Evolutionary conservation across 1,140 invertebrate genomes (phyloP), one percentile per base, ranked within the genome.

Genomic region (Euschistus heros): DNA sequence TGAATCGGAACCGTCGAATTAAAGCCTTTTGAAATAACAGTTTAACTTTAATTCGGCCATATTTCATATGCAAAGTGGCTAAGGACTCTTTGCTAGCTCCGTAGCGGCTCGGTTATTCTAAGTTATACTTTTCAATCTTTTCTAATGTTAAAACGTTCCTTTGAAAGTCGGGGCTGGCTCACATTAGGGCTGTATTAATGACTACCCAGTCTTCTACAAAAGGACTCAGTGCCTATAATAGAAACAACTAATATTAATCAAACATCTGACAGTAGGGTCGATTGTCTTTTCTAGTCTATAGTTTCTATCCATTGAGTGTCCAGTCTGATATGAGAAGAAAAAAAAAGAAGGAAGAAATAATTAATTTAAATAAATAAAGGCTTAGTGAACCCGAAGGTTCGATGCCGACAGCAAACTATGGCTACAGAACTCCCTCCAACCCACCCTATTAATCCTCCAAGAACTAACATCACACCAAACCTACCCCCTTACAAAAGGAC

Each of bases 21-120:
- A 57, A 57, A 57, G 54, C 54, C 54, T 57, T 57, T 57, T 57
- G 54, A 57, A 57, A 57, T 26, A 57, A 57, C 54, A 57, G 54
- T 57, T 57, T 57, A 57, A 57, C 18, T 57, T 57, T 57, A 57
- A 57, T 27, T 57, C 24, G 24, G 24, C 18, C 54, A 57, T 57
- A 57, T 57, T 57, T 57, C 54, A 57, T 57, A 57, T 57, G 54
- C 54, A 57, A 57, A 57, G 54, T 6, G 54, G 20, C 18, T 22
- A 37, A 37, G 33, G 10, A 18, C 1, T 6, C 47, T 22, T 6
- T 50, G 18, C 20, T 14, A 5, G 20, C 54, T 8, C 3, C 22
- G 54, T 26, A 7, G 7, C 24, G 10, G 8, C 54, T 50, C 47
- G 10, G 24, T 17, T 24, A 24, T 57, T 24, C 18, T 27, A 57